phyloP scores from a whole-genome alignment of 2,888 invertebrate genomes.

The Stomorhina lunata region DNA sequence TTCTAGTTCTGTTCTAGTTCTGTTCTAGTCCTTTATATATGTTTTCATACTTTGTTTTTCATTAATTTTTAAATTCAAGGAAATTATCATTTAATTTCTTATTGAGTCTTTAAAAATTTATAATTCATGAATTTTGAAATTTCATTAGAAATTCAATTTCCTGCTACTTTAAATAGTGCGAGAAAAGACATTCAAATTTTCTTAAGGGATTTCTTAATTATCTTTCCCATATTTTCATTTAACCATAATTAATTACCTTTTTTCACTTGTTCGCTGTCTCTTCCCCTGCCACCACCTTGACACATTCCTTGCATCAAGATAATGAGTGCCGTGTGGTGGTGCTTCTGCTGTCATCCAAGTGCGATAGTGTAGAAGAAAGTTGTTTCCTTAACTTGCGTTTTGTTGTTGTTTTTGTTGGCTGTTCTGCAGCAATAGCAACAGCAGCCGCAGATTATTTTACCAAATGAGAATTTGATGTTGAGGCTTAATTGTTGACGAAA shows the following conservation, averaged over 20 bases:
- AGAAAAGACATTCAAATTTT: constrained; percentile 5
- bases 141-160: too few species aligned
- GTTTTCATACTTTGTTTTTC: too few species aligned
- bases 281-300: background rate
- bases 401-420: background rate
- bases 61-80: too few species aligned
- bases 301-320: background rate
- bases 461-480: constrained; percentile 54
- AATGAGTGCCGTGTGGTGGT: background rate
- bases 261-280: background rate
- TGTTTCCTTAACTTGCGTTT: background rate
- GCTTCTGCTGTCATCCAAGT: background rate
- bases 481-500: constrained; percentile 60
- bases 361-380: background rate
- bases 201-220: constrained; percentile 30
- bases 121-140: too few species aligned
- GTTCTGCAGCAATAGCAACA: background rate
- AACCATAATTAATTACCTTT: constrained; percentile 47
- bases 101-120: too few species aligned
- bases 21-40: too few species aligned
- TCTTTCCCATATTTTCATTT: constrained; percentile 25
- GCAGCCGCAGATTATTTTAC: constrained; percentile 26
- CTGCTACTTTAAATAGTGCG: background rate
- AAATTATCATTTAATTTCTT: too few species aligned
- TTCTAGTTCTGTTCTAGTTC: too few species aligned